Base-by-base conservation (phyloP, 2,888 invertebrate genomes). In the Phaedon cochleariae region DNA sequence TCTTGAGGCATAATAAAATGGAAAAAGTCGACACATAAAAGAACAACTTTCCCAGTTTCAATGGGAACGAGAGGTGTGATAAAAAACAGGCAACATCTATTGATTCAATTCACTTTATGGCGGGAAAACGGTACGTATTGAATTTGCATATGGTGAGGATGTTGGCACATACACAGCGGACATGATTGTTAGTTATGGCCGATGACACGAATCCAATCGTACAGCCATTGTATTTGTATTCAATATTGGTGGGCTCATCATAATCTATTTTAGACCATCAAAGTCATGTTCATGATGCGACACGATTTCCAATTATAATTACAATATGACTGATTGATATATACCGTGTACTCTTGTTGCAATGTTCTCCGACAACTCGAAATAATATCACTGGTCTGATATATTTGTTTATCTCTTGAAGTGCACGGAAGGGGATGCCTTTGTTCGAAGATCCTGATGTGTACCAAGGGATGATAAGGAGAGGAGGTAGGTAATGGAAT, bases 31-130 rank as follows among this genome's bases (percentile, higher is more conserved):
- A 34, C 49, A 64, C 62, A 64, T 69, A 66, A 69, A 67, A 61
- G 62, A 64, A 67, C 69, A 69, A 69, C 58, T 69, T 69, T 67
- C 49, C 57, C 69, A 67, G 67, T 67, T 69, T 67, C 69, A 67
- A 69, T 67, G 66, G 64, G 69, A 54, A 69, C 66, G 66, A 69
- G 69, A 60, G 61, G 58, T 62, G 41, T 12, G 34, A 34, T 2
- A 34, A 34, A 9, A 2, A 12, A 34, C 34, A 10, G 2, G 34
- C 34, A 34, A 6, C 12, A 34, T 10, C 34, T 7, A 34, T 34
- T 34, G 10, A 10, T 34, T 34, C 12, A 3, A 10, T 12, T 15
- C 1, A 41, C 26, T 26, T 26, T 3, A 3, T 26, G 26, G 26
- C 3, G 26, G 7, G 7, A 26, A 26, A 26, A 5, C 26, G 7